phyloP scores from a whole-genome alignment of 2,888 invertebrate species.

The Metacarcinus magister region DNA sequence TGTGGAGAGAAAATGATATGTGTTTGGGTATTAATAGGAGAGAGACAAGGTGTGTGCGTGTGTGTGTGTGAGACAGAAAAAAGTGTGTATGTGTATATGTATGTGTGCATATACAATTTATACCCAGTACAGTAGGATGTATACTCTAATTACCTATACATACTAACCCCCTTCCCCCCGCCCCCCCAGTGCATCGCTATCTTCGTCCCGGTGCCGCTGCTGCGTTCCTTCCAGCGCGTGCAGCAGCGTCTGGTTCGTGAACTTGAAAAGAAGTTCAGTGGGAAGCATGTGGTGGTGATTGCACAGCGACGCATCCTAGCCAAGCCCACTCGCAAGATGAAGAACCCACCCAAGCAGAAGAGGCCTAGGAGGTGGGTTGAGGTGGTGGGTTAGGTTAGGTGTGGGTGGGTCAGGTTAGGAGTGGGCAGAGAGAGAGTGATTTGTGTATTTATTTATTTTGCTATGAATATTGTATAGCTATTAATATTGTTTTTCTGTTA shows the following conservation, averaged over 20 bases:
- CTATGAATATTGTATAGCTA: too few relatives aligned
- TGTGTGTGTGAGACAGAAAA: too few relatives aligned
- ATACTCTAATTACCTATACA: too few relatives aligned
- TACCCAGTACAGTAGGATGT: too few relatives aligned
- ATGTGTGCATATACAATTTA: too few relatives aligned
- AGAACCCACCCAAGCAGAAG: slow-evolving; percentile 90
- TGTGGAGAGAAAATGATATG: too few relatives aligned
- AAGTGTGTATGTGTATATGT: too few relatives aligned
- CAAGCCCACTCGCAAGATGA: slow-evolving; percentile 98
- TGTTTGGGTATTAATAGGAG: too few relatives aligned
- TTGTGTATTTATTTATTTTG: too few relatives aligned
- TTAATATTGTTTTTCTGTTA: too few relatives aligned
- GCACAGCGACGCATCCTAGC: slow-evolving; percentile 99
- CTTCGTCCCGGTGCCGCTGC: slow-evolving; percentile 99
- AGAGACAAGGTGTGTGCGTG: too few relatives aligned
- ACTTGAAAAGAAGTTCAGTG: slow-evolving; percentile 99
- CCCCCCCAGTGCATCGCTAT: slow-evolving; percentile 95
- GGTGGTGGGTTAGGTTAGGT: background rate
- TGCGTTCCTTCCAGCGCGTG: slow-evolving; percentile 98
- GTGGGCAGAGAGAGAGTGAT: too few relatives aligned
- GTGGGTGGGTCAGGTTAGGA: background rate
- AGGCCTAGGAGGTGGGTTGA: slow-evolving; percentile 88
- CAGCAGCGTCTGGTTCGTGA: slow-evolving; percentile 98
- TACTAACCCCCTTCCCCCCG: background rate
- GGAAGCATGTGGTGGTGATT: slow-evolving; percentile 98